Percentiles rank a stretch among this genome's conserved stretches.
Evolutionary conservation across 2,113 vertebrate species (phyloP).

Genomic region (Gadus macrocephalus): DNA sequence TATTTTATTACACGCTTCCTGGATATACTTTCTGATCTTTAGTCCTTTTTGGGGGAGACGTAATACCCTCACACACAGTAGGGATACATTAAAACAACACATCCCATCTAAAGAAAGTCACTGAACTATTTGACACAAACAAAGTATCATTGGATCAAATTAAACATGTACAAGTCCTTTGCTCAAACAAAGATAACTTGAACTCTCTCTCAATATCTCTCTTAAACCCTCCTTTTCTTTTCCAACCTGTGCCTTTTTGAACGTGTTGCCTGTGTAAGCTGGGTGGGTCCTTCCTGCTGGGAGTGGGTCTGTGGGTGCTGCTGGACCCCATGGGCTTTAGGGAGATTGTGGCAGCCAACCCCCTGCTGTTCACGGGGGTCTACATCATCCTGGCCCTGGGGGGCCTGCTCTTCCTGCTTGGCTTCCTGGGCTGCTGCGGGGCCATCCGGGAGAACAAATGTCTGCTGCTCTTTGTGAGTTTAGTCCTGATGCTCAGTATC

Average conservation of each 20-base stretch:
- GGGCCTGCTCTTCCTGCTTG: slow-evolving; percentile 86
- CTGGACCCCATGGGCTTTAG: slow-evolving; percentile 89
- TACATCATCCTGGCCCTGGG: slow-evolving; percentile 90
- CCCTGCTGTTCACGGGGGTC: slow-evolving; percentile 84
- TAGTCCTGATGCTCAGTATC: too few species aligned
- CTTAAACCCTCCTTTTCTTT: not conserved
- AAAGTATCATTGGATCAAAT: too few species aligned
- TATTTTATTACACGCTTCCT: too few species aligned
- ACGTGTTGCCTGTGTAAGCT: slow-evolving; percentile 65
- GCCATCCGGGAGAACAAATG: slow-evolving; percentile 90
- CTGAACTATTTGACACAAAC: too few species aligned
- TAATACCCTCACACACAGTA: too few species aligned
- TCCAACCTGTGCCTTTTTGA: not conserved
- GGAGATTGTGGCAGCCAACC: slow-evolving; percentile 87
- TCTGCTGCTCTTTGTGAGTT: slow-evolving; percentile 87
- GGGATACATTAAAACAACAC: too few species aligned
- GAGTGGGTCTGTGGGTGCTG: slow-evolving; percentile 86
- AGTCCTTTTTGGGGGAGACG: too few species aligned
- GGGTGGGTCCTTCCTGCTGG: slow-evolving; percentile 84
- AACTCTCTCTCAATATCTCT: not conserved
- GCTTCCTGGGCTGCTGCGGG: slow-evolving; percentile 92
- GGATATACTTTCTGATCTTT: too few species aligned
- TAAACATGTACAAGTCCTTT: too few species aligned
- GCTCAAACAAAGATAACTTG: not conserved
- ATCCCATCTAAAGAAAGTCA: too few species aligned